phyloP scores from a whole-genome alignment of 2,888 invertebrate species.

The Acleris holmiana region DNA sequence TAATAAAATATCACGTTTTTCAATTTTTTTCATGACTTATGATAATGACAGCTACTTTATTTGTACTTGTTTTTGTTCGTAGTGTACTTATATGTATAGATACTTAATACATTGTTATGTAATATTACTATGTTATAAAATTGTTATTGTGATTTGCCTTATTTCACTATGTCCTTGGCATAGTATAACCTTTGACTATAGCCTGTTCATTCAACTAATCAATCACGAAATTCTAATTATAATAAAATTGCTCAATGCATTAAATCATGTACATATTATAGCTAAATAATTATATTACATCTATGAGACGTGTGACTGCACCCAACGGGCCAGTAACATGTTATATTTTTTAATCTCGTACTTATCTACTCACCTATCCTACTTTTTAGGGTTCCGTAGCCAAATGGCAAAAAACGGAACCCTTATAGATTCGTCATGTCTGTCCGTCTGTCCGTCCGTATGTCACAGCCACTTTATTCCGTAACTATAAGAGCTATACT shows the following conservation, averaged over 20 bases:
- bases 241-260: slow-evolving; percentile 64
- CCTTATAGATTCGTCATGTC: too few relatives aligned
- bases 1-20: not conserved
- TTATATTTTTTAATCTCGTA: not conserved
- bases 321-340: not conserved
- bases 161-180: slow-evolving; percentile 24
- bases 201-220: slow-evolving; percentile 5
- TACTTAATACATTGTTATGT: slow-evolving; percentile 15
- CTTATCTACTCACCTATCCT: too few relatives aligned
- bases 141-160: slow-evolving; percentile 26
- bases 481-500: too few relatives aligned
- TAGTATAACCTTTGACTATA: not conserved
- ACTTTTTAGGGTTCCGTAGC: too few relatives aligned
- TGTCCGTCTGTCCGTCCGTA: too few relatives aligned
- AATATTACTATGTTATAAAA: slow-evolving; percentile 19
- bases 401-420: too few relatives aligned
- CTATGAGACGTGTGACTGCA: not conserved
- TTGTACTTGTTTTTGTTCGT: slow-evolving; percentile 4
- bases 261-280: slow-evolving; percentile 46
- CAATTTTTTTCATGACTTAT: not conserved
- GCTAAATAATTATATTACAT: slow-evolving; percentile 14
- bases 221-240: slow-evolving; percentile 29
- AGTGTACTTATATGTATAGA: not conserved
- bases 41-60: slow-evolving; percentile 8
- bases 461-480: too few relatives aligned